Evolutionary conservation across 2,888 invertebrate species (phyloP).

Genomic region (Ecdyonurus torrentis): DNA sequence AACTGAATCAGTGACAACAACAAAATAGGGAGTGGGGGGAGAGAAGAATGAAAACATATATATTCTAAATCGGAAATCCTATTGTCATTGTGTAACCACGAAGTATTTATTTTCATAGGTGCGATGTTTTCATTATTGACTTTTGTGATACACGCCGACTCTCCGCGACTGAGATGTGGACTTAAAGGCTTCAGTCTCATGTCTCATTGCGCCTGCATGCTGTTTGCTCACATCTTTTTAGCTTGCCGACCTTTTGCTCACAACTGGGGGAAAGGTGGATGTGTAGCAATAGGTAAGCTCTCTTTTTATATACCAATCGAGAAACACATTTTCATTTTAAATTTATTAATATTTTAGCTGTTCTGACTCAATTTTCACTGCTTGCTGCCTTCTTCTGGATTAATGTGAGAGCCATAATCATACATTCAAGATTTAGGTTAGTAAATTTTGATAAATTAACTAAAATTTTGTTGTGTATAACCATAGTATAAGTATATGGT

Average conservation of each 20-base stretch:
- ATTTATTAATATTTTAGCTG: not conserved
- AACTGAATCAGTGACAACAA: too few relatives aligned
- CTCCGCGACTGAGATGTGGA: not conserved
- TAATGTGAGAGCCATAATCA: not conserved
- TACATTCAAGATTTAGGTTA: not conserved
- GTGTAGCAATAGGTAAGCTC: not conserved
- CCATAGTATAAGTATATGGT: too few relatives aligned
- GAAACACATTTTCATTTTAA: too few relatives aligned
- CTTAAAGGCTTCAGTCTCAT: not conserved
- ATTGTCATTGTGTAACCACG: too few relatives aligned
- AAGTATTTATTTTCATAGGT: not conserved
- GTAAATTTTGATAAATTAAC: too few relatives aligned
- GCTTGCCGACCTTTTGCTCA: not conserved
- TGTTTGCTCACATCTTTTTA: not conserved
- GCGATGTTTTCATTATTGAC: not conserved
- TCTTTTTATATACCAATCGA: not conserved
- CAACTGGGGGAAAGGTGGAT: not conserved
- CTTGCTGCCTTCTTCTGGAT: not conserved
- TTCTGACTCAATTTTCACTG: not conserved
- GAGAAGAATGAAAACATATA: too few relatives aligned
- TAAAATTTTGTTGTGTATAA: too few relatives aligned
- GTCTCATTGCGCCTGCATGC: not conserved
- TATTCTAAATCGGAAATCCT: too few relatives aligned
- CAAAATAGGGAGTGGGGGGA: too few relatives aligned
- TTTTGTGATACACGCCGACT: not conserved